Evolutionary conservation across 2,113 vertebrate species (phyloP), one percentile per base, ranked within the genome.

Genomic region (Lucifuga dentata): DNA sequence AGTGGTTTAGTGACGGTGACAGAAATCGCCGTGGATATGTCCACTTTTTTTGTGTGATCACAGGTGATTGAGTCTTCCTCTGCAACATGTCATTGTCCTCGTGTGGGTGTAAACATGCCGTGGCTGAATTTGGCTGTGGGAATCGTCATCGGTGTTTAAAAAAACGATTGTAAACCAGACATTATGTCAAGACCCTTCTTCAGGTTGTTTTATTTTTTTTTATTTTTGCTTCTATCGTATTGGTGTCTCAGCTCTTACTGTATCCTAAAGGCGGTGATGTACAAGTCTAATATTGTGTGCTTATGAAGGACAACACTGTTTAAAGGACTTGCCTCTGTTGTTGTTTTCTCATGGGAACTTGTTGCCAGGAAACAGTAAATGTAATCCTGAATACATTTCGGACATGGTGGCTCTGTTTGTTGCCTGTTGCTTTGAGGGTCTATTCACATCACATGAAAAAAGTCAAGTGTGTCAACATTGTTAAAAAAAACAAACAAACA

Each of bases 321-420:
- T 13, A 56, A 68, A 41, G 53, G 41, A 5, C 3, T 29, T n/a
- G n/a, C 26, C 7, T 29, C 26, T 29, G 59, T 57, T 50, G 52
- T 38, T 73, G 59, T 75, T 75, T 38, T 78, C 64, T 64, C 48
- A 19, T 38, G 48, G 38, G 55, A 70, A 69, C 49, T 32, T 64
- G 80, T 87, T 85, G 80, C 86, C 74, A 64, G 68, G 82, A 73
- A 76, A 87, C 80, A 76, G 55, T 49, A 57, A 76, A 55, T 52
- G 43, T 41, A 53, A 53, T 35, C 32, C 44, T 16, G 13, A 76
- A 67, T 45, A 55, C n/a, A 49, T 59, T 70, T 67, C 38, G 12
- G 56, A 67, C 57, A 70, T 66, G 41, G 29, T 64, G 43, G 52
- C 39, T 68, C 15, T 20, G 8, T 70, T 67, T 78, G 52, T 60